Evolutionary conservation across 2,113 vertebrate species (phyloP).

Genomic region (Gambusia affinis): DNA sequence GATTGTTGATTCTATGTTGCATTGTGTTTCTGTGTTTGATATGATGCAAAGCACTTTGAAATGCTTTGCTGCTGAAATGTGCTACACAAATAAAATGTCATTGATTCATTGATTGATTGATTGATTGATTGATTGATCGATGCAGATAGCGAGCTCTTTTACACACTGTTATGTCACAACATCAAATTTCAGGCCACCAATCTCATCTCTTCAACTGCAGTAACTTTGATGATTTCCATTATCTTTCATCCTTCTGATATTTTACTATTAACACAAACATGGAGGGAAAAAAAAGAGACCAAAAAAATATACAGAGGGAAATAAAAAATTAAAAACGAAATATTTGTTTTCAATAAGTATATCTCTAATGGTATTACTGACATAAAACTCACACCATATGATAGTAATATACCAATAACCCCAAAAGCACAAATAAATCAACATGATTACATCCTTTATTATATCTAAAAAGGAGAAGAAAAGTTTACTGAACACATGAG

Average conservation of each 20-base stretch:
- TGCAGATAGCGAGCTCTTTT: background rate
- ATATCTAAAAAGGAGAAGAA: background rate
- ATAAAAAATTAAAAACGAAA: background rate
- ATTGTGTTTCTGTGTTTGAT: too few relatives aligned
- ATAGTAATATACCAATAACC: background rate
- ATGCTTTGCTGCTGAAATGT: too few relatives aligned
- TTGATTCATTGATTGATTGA: too few relatives aligned
- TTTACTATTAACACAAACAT: background rate
- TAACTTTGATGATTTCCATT: background rate
- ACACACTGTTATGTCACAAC: background rate
- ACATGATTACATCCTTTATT: background rate
- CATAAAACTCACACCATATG: background rate
- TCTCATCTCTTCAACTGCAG: background rate
- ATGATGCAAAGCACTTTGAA: too few relatives aligned
- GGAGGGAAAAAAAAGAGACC: too few relatives aligned
- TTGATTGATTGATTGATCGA: too few relatives aligned
- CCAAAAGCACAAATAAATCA: background rate
- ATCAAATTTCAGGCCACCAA: background rate
- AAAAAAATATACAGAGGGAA: background rate
- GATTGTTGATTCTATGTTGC: too few relatives aligned
- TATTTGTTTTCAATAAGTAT: too few relatives aligned
- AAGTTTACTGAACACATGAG: too few relatives aligned
- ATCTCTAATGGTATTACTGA: background rate
- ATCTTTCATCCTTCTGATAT: background rate
- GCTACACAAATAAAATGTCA: too few relatives aligned